A percentile compares a stretch with the other conserved stretches of the same genome.
These are phyloP conservation scores for Elmis aenea DNA, from an alignment of 2,888 invertebrate genomes.

Conservation along the genomic window DNA sequence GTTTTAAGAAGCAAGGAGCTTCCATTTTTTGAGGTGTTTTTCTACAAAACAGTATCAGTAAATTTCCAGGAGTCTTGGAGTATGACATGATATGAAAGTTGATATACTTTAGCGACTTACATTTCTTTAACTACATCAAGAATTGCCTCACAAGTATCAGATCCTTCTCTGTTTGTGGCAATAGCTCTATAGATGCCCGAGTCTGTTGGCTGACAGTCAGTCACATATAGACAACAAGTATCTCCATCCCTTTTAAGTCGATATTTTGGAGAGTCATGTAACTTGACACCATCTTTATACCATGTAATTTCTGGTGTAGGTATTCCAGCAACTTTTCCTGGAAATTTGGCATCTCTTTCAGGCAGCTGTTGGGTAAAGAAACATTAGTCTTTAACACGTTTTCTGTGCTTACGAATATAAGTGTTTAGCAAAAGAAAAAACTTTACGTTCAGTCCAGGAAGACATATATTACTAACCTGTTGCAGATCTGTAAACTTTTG, in stretches of 20 bases:
- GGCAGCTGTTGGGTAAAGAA: too few relatives aligned
- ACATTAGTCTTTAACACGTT: too few relatives aligned
- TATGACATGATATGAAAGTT: neutral
- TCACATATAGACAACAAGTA: slow-evolving; percentile 68
- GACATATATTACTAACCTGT: slow-evolving; percentile 54
- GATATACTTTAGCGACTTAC: slow-evolving; percentile 57
- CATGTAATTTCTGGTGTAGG: slow-evolving; percentile 82
- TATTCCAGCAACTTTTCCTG: slow-evolving; percentile 73
- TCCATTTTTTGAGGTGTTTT: slow-evolving; percentile 71
- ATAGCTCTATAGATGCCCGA: slow-evolving; percentile 71
- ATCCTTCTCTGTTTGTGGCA: slow-evolving; percentile 76
- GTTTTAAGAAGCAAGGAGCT: slow-evolving; percentile 83
- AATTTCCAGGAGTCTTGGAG: slow-evolving; percentile 3
- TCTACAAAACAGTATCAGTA: slow-evolving; percentile 45
- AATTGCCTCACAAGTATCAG: slow-evolving; percentile 67
- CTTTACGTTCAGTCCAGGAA: too few relatives aligned
- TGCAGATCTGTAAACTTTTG: slow-evolving; percentile 68
- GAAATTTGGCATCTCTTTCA: slow-evolving; percentile 75
- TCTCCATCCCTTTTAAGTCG: slow-evolving; percentile 75
- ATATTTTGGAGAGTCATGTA: slow-evolving; percentile 68
- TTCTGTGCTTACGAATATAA: too few relatives aligned
- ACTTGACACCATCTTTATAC: slow-evolving; percentile 76
- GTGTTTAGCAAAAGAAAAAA: too few relatives aligned
- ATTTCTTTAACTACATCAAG: slow-evolving; percentile 78
- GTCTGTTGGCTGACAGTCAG: slow-evolving; percentile 63